These are phyloP conservation scores for Pogonus chalceus DNA, from an alignment of 1,140 invertebrate genomes.

Conservation along the genomic window DNA sequence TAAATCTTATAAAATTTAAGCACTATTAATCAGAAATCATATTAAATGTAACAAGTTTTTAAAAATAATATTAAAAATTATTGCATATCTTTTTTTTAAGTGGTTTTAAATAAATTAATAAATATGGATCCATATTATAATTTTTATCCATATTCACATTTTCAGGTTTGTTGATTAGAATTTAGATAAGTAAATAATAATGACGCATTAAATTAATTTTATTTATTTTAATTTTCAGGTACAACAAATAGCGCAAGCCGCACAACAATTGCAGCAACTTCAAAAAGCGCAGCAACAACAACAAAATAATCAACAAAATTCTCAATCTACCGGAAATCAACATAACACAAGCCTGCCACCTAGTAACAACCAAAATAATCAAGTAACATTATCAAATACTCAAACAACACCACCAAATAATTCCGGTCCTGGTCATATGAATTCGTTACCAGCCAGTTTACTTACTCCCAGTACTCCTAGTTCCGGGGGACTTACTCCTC, in stretches of 20 bases:
- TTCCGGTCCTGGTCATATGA: slow-evolving; percentile 24
- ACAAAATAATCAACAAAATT: slow-evolving; percentile 40
- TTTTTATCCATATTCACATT: no score
- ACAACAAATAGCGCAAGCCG: slow-evolving; percentile 69
- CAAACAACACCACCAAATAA: slow-evolving; percentile 34
- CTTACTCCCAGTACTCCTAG: slow-evolving; percentile 47
- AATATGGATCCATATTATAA: no score
- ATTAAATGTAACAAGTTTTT: no score
- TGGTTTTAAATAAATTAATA: no score
- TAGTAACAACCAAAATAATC: slow-evolving; percentile 35
- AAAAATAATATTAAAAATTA: no score
- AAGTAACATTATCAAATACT: slow-evolving; percentile 31
- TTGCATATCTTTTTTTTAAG: no score
- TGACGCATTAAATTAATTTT: slow-evolving; percentile 8
- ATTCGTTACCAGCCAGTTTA: slow-evolving; percentile 37
- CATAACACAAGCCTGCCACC: slow-evolving; percentile 42
- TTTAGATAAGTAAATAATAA: no score
- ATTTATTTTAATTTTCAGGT: slow-evolving; percentile 37
- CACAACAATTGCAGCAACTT: slow-evolving; percentile 69
- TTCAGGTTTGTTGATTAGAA: no score
- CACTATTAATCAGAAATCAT: no score
- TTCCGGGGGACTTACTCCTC: slow-evolving; percentile 40
- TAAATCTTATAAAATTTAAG: no score
- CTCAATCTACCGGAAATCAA: no score
- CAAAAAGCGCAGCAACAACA: slow-evolving; percentile 60